These are phyloP conservation scores for Troides aeacus DNA, from an alignment of 2,888 invertebrate species.

Conservation along the genomic window DNA sequence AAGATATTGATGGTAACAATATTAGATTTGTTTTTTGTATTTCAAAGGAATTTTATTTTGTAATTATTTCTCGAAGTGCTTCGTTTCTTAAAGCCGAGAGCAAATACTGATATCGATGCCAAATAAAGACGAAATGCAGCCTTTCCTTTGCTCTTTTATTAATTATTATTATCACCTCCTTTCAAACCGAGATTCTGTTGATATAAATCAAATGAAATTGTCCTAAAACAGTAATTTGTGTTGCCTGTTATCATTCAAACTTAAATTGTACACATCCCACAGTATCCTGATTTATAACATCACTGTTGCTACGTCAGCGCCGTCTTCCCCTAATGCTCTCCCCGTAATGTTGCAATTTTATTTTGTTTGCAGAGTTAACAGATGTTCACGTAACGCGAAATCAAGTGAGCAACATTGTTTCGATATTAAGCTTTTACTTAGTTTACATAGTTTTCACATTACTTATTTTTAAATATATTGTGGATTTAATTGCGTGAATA, in stretches of 20 bases:
- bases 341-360: slow-evolving; percentile 16
- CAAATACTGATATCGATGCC: too few species aligned
- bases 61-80: too few species aligned
- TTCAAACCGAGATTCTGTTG: not conserved
- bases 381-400: slow-evolving; percentile 17
- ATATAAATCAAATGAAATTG: not conserved
- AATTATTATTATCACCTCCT: not conserved
- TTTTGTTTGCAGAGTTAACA: slow-evolving; percentile 20
- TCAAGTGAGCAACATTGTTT: slow-evolving; percentile 14
- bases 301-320: slow-evolving; percentile 7
- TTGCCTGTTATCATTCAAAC: slow-evolving; percentile 4
- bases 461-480: too few species aligned
- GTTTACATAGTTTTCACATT: too few species aligned
- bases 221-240: not conserved
- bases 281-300: slow-evolving; percentile 11
- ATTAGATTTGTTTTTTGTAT: too few species aligned
- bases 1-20: too few species aligned
- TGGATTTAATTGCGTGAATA: too few species aligned
- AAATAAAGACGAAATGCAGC: too few species aligned
- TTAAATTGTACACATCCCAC: slow-evolving; percentile 10
- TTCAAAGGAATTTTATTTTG: too few species aligned
- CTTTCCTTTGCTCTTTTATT: too few species aligned
- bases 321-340: slow-evolving; percentile 12
- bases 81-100: too few species aligned
- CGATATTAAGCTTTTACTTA: not conserved